Evolutionary conservation across 2,888 invertebrate species (phyloP).

Genomic region (Coecobrya sp.): DNA sequence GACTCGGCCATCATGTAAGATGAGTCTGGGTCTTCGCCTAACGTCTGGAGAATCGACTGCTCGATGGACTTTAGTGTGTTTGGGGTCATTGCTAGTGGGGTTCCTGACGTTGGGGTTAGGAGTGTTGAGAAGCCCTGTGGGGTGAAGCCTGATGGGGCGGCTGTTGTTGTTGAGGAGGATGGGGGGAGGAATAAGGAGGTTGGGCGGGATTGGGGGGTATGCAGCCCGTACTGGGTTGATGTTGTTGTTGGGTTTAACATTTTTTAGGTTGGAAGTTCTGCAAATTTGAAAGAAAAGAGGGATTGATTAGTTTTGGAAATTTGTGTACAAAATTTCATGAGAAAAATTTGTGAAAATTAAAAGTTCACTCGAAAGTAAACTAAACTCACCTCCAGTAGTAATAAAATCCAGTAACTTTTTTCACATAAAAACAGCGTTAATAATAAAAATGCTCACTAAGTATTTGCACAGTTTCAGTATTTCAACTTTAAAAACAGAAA

Average conservation of each 20-base stretch:
- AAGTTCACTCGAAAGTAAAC: no score
- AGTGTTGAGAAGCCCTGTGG: background rate
- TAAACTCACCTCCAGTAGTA: no score
- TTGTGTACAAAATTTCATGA: no score
- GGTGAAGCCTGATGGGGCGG: background rate
- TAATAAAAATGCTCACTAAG: no score
- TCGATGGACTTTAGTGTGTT: slow-evolving; percentile 80
- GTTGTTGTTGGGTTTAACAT: background rate
- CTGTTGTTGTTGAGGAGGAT: background rate
- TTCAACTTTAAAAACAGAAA: no score
- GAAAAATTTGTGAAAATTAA: no score
- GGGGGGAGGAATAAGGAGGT: slow-evolving; percentile 6
- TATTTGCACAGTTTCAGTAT: no score
- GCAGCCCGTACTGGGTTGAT: background rate
- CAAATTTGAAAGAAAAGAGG: no score
- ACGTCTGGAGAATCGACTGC: slow-evolving; percentile 80
- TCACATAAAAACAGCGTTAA: no score
- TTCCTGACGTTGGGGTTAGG: background rate
- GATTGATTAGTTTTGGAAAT: no score
- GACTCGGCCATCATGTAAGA: slow-evolving; percentile 51
- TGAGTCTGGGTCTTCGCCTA: slow-evolving; percentile 68
- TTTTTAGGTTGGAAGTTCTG: background rate
- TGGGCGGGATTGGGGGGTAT: background rate
- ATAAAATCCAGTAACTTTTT: no score
- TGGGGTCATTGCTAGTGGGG: slow-evolving; percentile 71